phyloP scores from a whole-genome alignment of 1,140 invertebrate species.

The Ylistrum balloti region DNA sequence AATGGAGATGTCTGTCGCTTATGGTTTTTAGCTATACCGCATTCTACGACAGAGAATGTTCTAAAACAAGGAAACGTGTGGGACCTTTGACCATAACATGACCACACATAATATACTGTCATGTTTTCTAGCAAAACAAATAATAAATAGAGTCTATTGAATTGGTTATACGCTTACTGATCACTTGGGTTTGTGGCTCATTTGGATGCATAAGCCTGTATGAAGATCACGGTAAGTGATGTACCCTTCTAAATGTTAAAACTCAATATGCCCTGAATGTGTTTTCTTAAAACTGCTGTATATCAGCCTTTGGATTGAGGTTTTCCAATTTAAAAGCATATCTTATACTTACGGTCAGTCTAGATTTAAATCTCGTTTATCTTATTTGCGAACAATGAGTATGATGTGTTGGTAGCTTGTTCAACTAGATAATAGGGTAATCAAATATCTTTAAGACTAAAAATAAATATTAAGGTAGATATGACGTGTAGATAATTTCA shows the following conservation, averaged over 20 bases:
- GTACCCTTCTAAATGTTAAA: neutral
- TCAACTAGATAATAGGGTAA: too few species aligned
- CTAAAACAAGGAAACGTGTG: neutral
- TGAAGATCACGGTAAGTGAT: neutral
- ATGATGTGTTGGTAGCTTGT: too few species aligned
- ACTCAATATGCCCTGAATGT: too few species aligned
- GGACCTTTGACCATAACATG: neutral
- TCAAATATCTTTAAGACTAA: too few species aligned
- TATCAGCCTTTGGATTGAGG: too few species aligned
- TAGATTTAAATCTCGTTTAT: too few species aligned
- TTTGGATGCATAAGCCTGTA: neutral
- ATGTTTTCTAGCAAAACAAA: neutral
- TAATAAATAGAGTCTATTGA: neutral
- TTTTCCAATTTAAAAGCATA: too few species aligned
- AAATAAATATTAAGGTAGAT: too few species aligned
- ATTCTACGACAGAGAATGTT: neutral
- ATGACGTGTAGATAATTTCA: too few species aligned
- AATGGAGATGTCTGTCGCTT: neutral
- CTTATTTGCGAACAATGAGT: too few species aligned
- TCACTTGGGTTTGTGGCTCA: neutral
- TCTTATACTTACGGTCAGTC: too few species aligned
- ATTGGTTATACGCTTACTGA: neutral
- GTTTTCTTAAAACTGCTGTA: too few species aligned
- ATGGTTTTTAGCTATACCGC: neutral
- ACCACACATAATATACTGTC: neutral